Evolutionary conservation across 2,113 vertebrate species (phyloP).

Genomic region (Microtus oregoni): DNA sequence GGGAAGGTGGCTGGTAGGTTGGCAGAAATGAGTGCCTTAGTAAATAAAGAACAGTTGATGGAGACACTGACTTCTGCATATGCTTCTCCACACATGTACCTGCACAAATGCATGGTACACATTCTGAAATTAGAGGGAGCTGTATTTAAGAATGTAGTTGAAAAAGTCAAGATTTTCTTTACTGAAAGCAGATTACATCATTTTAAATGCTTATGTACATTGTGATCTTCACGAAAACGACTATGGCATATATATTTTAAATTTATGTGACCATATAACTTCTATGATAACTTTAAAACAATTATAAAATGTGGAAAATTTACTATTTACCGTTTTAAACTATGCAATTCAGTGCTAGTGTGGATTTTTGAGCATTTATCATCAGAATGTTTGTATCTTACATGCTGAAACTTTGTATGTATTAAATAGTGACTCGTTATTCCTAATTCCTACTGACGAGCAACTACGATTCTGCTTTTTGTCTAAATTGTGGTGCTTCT

Average conservation of each 20-base stretch:
- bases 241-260: background rate
- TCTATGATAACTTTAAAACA: background rate
- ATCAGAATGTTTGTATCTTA: background rate
- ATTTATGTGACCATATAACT: background rate
- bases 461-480: background rate
- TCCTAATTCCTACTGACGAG: background rate
- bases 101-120: background rate
- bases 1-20: background rate
- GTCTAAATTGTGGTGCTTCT: conserved; percentile 1
- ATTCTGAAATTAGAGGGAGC: background rate
- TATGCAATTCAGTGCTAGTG: background rate
- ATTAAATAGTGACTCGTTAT: background rate
- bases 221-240: conserved; percentile 22
- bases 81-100: background rate
- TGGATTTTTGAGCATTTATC: background rate
- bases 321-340: background rate
- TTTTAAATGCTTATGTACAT: conserved; percentile 1
- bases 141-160: background rate
- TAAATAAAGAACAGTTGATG: background rate
- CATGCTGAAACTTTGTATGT: background rate
- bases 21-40: background rate
- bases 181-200: background rate
- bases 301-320: conserved; percentile 16
- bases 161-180: conserved; percentile 20
- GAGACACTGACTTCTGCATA: background rate